These are phyloP conservation scores for Drosophila buzzatii DNA, from an alignment of 2,888 invertebrate species.

Conservation along the genomic window DNA sequence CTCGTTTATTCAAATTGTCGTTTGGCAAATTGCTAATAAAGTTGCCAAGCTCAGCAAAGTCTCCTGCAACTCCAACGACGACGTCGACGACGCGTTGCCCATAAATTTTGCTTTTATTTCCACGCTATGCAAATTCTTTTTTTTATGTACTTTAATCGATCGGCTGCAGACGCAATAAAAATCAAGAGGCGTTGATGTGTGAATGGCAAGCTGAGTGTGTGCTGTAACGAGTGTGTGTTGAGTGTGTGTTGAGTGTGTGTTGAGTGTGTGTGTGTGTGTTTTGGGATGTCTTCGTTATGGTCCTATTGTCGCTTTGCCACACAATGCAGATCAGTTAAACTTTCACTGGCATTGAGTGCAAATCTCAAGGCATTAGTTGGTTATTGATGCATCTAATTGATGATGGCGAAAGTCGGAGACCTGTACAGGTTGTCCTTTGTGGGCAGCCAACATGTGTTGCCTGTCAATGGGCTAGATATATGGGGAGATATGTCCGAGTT, in stretches of 20 bases:
- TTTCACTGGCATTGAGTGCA: slow-evolving; percentile 44
- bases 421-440: slow-evolving; percentile 13
- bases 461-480: neutral
- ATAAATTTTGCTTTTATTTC: slow-evolving; percentile 74
- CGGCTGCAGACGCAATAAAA: slow-evolving; percentile 19
- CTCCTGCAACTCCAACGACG: neutral
- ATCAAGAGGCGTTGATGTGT: slow-evolving; percentile 52
- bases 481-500: neutral
- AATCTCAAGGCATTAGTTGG: slow-evolving; percentile 13
- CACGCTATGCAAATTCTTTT: slow-evolving; percentile 47
- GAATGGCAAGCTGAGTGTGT: slow-evolving; percentile 36
- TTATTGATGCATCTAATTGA: slow-evolving; percentile 35
- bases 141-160: slow-evolving; percentile 47
- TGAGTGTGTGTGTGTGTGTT: neutral
- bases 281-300: slow-evolving; percentile 44
- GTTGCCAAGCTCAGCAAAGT: slow-evolving; percentile 49
- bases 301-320: slow-evolving; percentile 40
- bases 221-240: neutral
- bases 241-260: slow-evolving; percentile 5
- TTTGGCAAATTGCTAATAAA: slow-evolving; percentile 76
- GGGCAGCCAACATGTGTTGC: neutral
- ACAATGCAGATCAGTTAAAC: slow-evolving; percentile 38
- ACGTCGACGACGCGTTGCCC: slow-evolving; percentile 21
- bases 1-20: slow-evolving; percentile 65
- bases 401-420: slow-evolving; percentile 28